Conservation (phyloP, 2,888 invertebrate species). For the Baccha elongata region DNA sequence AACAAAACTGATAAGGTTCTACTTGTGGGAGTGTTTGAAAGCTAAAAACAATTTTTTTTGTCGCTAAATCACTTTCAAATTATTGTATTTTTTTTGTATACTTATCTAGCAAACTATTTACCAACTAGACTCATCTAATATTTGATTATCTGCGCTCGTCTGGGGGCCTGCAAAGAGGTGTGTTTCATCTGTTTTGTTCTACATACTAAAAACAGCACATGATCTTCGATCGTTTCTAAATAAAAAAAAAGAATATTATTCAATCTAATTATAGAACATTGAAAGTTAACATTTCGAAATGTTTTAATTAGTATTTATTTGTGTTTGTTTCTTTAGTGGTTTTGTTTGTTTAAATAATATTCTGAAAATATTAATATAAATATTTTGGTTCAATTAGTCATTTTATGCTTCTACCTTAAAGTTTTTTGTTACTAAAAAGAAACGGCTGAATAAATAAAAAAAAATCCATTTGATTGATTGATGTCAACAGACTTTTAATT, state of each 20-base stretch:
- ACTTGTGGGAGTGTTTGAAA: too few relatives aligned
- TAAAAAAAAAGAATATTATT: neutral
- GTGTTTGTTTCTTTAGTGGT: neutral
- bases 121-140: neutral
- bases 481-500: too few relatives aligned
- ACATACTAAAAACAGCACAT: neutral
- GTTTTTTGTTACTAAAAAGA: too few relatives aligned
- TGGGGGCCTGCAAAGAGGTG: conserved; percentile 6
- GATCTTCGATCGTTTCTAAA: neutral
- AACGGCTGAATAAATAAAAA: too few relatives aligned
- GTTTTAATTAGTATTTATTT: neutral
- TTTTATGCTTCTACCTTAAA: too few relatives aligned
- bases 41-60: too few relatives aligned
- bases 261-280: neutral
- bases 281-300: conserved; percentile 1
- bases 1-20: too few relatives aligned
- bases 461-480: too few relatives aligned
- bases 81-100: too few relatives aligned
- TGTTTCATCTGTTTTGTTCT: conserved; percentile 5
- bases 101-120: too few relatives aligned
- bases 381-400: too few relatives aligned
- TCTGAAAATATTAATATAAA: neutral
- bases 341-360: neutral
- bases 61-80: too few relatives aligned
- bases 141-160: neutral